A percentile compares a stretch with the other conserved stretches of the same genome.
Conservation (phyloP, 1,140 invertebrate genomes). For the Apis mellifera region DNA sequence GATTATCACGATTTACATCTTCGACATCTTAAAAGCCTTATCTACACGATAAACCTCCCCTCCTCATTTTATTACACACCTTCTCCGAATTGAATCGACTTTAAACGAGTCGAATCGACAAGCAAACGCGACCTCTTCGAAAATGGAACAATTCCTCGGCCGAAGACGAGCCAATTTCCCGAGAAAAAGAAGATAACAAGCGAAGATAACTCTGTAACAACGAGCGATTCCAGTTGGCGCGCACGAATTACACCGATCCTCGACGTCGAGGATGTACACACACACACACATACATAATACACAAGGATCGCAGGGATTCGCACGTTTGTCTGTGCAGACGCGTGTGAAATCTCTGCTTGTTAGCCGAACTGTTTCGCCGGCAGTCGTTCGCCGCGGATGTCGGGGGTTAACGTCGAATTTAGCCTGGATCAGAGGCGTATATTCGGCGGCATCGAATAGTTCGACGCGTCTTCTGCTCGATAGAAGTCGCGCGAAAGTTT, state of each 20-base stretch:
- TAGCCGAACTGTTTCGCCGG: slow-evolving; percentile 49
- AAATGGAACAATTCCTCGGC: no score
- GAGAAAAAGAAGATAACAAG: no score
- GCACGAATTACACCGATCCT: background rate
- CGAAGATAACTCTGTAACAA: no score
- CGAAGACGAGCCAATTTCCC: no score
- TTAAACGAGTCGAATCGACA: no score
- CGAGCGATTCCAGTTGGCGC: background rate
- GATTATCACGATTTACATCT: no score
- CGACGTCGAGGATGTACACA: no score
- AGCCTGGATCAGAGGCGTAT: slow-evolving; percentile 17
- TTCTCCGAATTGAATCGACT: no score
- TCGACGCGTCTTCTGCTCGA: slow-evolving; percentile 37
- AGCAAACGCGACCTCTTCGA: no score
- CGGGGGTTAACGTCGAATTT: slow-evolving; percentile 50
- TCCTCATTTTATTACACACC: no score
- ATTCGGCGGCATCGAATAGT: slow-evolving; percentile 20
- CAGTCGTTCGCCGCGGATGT: slow-evolving; percentile 49
- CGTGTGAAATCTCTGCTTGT: slow-evolving; percentile 59
- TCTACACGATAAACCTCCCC: no score
- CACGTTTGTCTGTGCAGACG: slow-evolving; percentile 30
- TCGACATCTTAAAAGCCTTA: background rate
- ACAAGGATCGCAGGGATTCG: slow-evolving; percentile 30
- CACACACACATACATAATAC: background rate
- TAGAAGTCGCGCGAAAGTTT: background rate